Evolutionary conservation across 2,113 vertebrate species (phyloP), one percentile per base, ranked within the genome.

Genomic region (Accipiter cooperii): DNA sequence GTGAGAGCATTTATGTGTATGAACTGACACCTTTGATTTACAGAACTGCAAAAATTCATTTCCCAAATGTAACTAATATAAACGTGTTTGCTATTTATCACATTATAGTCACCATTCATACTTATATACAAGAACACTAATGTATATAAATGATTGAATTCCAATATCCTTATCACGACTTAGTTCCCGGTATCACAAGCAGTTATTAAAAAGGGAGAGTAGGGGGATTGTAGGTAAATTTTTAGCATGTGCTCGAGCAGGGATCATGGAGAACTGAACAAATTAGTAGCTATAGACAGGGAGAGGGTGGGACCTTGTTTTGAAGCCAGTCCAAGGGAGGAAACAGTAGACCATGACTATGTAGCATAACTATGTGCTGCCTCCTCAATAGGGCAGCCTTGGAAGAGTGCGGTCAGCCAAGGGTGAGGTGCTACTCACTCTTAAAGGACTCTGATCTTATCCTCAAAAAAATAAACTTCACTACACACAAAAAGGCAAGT

Each of bases 391-490:
- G 46, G 36, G 52, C 54, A 42, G 61, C 47, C 22, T 66, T 21
- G 58, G 40, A 57, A n/a, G 38, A 44, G 7, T 6, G 28, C 0
- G 0, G 31, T 57, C 70, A 69, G 66, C 14, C 0, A 0, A 88
- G 61, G 49, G 40, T 19, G 90, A 73, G 70, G 79, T 80, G 54
- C 52, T 71, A 38, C 34, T 90, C 24, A 10, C 29, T 71, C 65
- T 74, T 47, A 57, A 76, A 58, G 44, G 44, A 49, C 40, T 47
- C 38, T 5, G 15, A 58, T 20, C 69, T 46, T n/a, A 66, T 22
- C 28, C 33, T 54, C 46, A 38, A 2, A 6, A 6, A 69, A 42
- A 29, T 7, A 25, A 64, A 63, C 42, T 68, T 69, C 12, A 13
- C 25, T 15, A 16, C 42, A 68, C 14, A 57, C 21, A 11, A 68